Evolutionary conservation across 2,797 vertebrate species (phyloP).

Genomic region (Varecia variegata): DNA sequence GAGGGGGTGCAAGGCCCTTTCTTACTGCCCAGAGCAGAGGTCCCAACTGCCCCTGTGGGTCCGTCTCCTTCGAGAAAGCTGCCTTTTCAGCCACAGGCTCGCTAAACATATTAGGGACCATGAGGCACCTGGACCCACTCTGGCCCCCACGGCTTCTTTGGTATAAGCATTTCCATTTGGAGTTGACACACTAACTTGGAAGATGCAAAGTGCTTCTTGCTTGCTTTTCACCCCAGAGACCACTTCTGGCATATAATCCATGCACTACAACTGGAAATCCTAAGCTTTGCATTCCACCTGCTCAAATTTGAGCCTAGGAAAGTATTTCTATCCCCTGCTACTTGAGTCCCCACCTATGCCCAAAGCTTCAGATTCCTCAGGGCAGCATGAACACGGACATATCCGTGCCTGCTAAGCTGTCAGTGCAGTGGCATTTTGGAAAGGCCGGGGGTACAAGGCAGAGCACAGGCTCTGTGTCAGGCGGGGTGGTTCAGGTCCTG

Average conservation of each 20-base stretch:
- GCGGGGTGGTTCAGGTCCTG: background rate
- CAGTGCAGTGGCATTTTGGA: background rate
- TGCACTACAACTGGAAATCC: background rate
- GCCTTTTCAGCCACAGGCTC: background rate
- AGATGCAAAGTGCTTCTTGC: background rate
- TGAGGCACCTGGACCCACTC: background rate
- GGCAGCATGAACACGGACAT: accelerated
- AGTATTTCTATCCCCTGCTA: background rate
- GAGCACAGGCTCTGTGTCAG: background rate
- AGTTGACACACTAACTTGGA: background rate
- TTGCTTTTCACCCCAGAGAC: background rate
- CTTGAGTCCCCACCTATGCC: background rate
- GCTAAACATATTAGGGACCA: background rate
- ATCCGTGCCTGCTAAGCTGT: background rate
- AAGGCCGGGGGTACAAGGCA: accelerated
- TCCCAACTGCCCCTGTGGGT: background rate
- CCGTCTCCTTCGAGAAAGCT: background rate
- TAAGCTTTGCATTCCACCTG: background rate
- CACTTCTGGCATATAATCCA: background rate
- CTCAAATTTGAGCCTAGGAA: background rate
- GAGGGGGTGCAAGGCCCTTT: background rate
- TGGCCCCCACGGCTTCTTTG: background rate
- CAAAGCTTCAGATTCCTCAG: background rate
- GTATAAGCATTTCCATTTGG: background rate
- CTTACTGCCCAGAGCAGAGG: background rate